Conservation (phyloP, 2,888 invertebrate species). For the Galerucella pusilla region DNA sequence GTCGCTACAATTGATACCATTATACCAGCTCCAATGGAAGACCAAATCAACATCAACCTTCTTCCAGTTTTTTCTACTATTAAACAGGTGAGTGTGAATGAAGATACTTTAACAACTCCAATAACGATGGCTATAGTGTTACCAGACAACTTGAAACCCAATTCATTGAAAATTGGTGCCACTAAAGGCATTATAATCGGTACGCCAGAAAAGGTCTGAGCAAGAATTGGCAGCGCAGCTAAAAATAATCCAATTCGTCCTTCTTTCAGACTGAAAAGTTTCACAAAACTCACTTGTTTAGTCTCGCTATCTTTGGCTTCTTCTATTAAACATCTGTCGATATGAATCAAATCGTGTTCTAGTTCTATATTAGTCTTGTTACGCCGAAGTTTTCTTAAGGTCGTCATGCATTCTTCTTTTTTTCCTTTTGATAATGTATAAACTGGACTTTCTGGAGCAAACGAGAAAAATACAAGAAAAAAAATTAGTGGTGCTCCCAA, state of each 20-base stretch:
- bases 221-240: conserved; percentile 8
- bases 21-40: conserved; percentile 72
- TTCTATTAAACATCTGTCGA: conserved; percentile 15
- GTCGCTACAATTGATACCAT: conserved; percentile 69
- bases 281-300: neutral
- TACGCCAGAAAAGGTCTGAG: conserved; percentile 16
- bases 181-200: conserved; percentile 27
- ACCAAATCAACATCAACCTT: conserved; percentile 74
- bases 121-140: conserved; percentile 25
- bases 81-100: conserved; percentile 76
- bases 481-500: conserved; percentile 12
- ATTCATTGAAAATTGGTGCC: conserved; percentile 31
- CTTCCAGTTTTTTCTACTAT: conserved; percentile 81
- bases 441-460: conserved; percentile 26
- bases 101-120: conserved; percentile 69
- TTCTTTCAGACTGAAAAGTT: conserved; percentile 5
- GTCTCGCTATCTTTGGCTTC: neutral
- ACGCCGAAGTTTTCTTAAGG: conserved; percentile 10
- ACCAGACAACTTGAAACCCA: conserved; percentile 24
- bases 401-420: conserved; percentile 8
- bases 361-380: conserved; percentile 24
- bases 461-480: neutral
- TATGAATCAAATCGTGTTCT: conserved; percentile 10
- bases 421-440: conserved; percentile 12
- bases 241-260: conserved; percentile 28